These are phyloP conservation scores for Synergus gifuensis DNA, from an alignment of 2,888 invertebrate species.

Conservation along the genomic window DNA sequence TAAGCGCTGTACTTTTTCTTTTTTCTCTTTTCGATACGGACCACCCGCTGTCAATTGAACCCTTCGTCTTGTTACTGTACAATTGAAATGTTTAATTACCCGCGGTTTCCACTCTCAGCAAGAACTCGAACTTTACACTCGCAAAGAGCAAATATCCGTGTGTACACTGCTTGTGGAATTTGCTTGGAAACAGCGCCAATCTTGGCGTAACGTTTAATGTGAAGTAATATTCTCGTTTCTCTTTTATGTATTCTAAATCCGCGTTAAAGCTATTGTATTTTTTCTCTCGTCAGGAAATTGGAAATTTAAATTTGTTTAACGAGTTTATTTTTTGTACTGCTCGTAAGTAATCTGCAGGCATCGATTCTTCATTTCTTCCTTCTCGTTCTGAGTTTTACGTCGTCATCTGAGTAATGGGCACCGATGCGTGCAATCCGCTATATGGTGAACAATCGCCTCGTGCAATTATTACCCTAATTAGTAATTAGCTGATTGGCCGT, in stretches of 20 bases:
- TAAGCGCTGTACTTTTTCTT: not conserved
- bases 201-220: conserved; percentile 1
- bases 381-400: conserved; percentile 11
- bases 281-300: not conserved
- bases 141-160: not conserved
- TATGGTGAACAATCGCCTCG: conserved; percentile 13
- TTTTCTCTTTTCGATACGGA: conserved; percentile 1
- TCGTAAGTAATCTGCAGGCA: not conserved
- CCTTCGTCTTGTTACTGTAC: conserved; percentile 18
- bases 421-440: conserved; percentile 18
- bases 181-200: not conserved
- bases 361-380: not conserved
- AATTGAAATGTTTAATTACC: conserved; percentile 39
- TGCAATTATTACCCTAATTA: conserved; percentile 39
- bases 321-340: not conserved
- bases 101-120: conserved; percentile 2
- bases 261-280: not conserved
- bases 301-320: conserved; percentile 8
- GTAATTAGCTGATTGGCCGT: conserved; percentile 35
- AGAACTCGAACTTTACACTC: conserved; percentile 6
- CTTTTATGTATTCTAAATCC: not conserved
- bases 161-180: not conserved
- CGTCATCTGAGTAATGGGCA: conserved; percentile 29
- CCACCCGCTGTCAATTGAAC: conserved; percentile 33
- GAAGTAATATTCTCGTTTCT: not conserved